Evolutionary conservation across 2,113 vertebrate genomes (phyloP).

Genomic region (Panurus biarmicus): DNA sequence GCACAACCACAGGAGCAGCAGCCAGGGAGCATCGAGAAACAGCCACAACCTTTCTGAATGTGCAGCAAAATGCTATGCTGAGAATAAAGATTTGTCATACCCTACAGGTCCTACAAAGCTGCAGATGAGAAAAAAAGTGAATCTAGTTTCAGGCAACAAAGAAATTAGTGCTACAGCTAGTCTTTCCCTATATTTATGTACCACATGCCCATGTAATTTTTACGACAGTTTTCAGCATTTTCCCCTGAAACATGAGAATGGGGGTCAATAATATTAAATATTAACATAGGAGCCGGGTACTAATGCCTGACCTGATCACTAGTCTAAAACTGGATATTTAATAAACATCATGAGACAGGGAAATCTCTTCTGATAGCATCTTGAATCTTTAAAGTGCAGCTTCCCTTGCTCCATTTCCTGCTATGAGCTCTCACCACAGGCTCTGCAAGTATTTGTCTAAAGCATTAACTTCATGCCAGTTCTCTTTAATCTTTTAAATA

Average conservation of each 20-base stretch:
- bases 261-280: constrained; percentile 18
- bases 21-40: not conserved
- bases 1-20: not conserved
- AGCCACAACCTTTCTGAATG: not conserved
- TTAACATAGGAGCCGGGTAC: not conserved
- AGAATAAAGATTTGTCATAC: not conserved
- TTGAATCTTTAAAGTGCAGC: not conserved
- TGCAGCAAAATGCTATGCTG: not conserved
- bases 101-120: not conserved
- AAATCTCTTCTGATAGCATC: constrained; percentile 5
- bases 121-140: not conserved
- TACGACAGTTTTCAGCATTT: not conserved
- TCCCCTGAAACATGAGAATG: not conserved
- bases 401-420: not conserved
- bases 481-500: not conserved
- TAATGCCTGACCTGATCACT: not conserved
- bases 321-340: not conserved
- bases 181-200: not conserved
- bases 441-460: not conserved
- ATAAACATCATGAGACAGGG: not conserved
- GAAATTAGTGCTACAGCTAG: not conserved
- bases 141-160: not conserved
- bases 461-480: not conserved
- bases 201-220: not conserved
- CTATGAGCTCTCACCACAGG: not conserved